These are phyloP conservation scores for Bolinopsis microptera DNA, from an alignment of 37 sponge, comb jelly and placozoan species.

Conservation along the genomic window DNA sequence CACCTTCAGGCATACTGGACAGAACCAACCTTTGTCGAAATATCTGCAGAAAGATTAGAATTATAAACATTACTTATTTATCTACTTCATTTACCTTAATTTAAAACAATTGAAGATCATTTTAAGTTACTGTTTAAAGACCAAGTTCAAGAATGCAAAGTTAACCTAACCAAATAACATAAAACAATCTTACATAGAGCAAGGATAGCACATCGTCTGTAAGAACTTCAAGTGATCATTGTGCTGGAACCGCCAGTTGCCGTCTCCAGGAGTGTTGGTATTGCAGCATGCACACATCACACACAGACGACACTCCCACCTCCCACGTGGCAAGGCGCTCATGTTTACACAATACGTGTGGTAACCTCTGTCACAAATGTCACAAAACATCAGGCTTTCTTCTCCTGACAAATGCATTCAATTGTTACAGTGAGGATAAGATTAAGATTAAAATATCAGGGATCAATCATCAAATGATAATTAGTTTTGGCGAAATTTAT, in stretches of 20 bases:
- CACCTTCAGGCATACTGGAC: constrained; percentile 75
- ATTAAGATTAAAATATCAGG: too few relatives aligned
- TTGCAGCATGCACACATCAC: constrained; percentile 70
- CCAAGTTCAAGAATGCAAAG: too few relatives aligned
- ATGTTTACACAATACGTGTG: constrained; percentile 90
- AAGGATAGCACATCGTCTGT: constrained; percentile 54
- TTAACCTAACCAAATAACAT: too few relatives aligned
- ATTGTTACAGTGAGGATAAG: too few relatives aligned
- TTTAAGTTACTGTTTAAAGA: too few relatives aligned
- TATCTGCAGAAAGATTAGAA: constrained; percentile 55
- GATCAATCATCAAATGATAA: too few relatives aligned
- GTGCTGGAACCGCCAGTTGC: constrained; percentile 40
- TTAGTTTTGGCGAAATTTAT: too few relatives aligned
- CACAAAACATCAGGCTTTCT: constrained; percentile 84
- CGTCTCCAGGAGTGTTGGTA: constrained; percentile 16
- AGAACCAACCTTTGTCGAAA: constrained; percentile 73
- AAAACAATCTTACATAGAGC: constrained; percentile 24
- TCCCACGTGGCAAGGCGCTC: constrained; percentile 76
- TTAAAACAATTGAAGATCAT: too few relatives aligned
- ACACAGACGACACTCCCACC: constrained; percentile 71
- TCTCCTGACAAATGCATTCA: neutral
- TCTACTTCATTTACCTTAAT: too few relatives aligned
- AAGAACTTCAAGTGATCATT: constrained; percentile 57
- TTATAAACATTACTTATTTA: neutral
- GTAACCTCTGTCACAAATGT: constrained; percentile 93